A percentile compares a stretch with the other conserved stretches of the same genome.
phyloP scores from a whole-genome alignment of 2,888 invertebrate species.

The Brenthis daphne region DNA sequence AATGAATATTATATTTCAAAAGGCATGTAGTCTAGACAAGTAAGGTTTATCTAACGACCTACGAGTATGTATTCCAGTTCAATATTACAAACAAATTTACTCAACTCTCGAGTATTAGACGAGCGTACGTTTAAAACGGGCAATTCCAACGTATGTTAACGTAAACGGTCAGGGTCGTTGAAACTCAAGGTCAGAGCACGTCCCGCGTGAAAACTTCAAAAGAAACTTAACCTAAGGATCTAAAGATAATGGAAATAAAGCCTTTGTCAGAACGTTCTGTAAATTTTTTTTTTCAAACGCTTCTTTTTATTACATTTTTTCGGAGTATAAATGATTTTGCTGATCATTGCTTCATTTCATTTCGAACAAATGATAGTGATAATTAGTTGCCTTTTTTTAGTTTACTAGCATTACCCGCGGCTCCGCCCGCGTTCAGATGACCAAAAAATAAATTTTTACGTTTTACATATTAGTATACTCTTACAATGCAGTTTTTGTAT shows the following conservation, averaged over 20 bases:
- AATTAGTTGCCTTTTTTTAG: too few relatives aligned
- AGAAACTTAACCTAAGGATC: constrained; percentile 23
- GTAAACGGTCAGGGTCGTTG: constrained; percentile 31
- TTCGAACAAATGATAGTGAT: too few relatives aligned
- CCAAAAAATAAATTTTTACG: too few relatives aligned
- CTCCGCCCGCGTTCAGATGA: too few relatives aligned
- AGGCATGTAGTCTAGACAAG: not conserved
- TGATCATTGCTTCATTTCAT: too few relatives aligned
- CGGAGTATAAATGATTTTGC: too few relatives aligned
- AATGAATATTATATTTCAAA: not conserved
- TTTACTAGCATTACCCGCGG: too few relatives aligned
- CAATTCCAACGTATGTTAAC: constrained; percentile 27
- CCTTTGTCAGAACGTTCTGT: not conserved
- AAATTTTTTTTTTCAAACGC: not conserved
- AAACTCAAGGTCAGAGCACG: constrained; percentile 26
- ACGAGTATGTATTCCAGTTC: not conserved
- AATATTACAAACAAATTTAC: constrained; percentile 13
- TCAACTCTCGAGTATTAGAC: not conserved
- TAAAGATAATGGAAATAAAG: constrained; percentile 19
- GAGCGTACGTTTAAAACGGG: constrained; percentile 19
- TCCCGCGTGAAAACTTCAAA: constrained; percentile 29
- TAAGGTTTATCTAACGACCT: not conserved
- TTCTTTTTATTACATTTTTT: too few relatives aligned
- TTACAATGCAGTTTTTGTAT: too few relatives aligned
- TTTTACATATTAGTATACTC: too few relatives aligned